phyloP scores from a whole-genome alignment of 2,113 vertebrate species.

The Ictalurus furcatus region DNA sequence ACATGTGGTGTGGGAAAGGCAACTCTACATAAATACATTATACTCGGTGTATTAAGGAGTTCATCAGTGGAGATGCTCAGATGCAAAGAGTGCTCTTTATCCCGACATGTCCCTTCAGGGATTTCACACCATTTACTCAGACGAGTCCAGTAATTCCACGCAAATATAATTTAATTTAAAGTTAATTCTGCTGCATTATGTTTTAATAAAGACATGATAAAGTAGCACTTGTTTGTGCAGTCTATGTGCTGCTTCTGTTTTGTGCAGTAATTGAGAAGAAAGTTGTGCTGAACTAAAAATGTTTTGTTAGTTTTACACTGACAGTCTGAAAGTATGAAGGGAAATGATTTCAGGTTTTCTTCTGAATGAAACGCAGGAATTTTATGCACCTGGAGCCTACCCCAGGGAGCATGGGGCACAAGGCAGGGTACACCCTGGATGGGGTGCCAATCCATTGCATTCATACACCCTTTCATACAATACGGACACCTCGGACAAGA shows the following conservation, averaged over 20 bases:
- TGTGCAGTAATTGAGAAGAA: constrained; percentile 50
- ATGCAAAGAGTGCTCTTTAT: constrained; percentile 53
- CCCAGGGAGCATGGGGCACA: no score
- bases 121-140: constrained; percentile 77
- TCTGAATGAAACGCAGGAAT: constrained; percentile 58
- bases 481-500: no score
- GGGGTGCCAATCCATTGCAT: no score
- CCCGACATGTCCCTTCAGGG: constrained; percentile 68
- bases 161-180: constrained; percentile 81
- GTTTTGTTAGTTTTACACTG: constrained; percentile 54
- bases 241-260: constrained; percentile 69
- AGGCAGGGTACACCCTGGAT: no score
- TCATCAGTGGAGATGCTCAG: constrained; percentile 44
- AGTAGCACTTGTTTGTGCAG: constrained; percentile 72
- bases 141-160: constrained; percentile 76
- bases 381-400: neutral
- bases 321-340: constrained; percentile 64
- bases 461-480: no score
- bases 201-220: constrained; percentile 80
- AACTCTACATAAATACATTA: constrained; percentile 22
- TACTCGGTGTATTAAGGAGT: constrained; percentile 41
- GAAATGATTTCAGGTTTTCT: constrained; percentile 70
- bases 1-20: constrained; percentile 8
- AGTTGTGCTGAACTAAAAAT: constrained; percentile 54
- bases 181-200: constrained; percentile 77